Evolutionary conservation across 2,113 vertebrate species (phyloP).

Genomic region (Elachura formosa): DNA sequence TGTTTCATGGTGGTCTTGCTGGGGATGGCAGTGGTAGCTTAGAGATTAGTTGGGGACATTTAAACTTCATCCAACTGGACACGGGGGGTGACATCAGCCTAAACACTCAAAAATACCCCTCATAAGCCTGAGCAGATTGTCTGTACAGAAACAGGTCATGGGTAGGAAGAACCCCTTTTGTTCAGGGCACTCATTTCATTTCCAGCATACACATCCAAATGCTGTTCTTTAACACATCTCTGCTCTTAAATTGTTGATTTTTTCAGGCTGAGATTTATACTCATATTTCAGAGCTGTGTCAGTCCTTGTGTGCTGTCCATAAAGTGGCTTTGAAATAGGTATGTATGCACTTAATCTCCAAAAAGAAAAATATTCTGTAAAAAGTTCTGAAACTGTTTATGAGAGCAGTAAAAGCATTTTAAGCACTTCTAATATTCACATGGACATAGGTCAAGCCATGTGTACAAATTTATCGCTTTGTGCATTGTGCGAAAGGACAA

Average conservation of each 20-base stretch:
- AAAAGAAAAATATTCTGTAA: not conserved
- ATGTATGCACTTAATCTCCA: not conserved
- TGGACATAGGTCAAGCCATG: accelerated
- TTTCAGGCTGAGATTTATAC: not conserved
- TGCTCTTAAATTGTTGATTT: not conserved
- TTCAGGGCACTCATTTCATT: not conserved
- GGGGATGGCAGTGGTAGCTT: not conserved
- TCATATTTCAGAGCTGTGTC: not conserved
- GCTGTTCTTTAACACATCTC: not conserved
- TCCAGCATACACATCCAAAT: not conserved
- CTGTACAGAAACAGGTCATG: not conserved
- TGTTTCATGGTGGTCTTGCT: not conserved
- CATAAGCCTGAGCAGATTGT: not conserved
- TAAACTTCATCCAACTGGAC: not conserved
- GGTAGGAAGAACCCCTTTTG: not conserved
- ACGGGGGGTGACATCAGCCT: not conserved
- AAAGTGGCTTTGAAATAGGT: not conserved
- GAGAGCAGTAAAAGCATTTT: not conserved
- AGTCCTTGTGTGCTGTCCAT: not conserved
- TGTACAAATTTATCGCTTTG: not conserved
- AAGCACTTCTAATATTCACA: not conserved
- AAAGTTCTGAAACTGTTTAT: not conserved
- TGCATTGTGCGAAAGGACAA: not conserved
- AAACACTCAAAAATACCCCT: not conserved
- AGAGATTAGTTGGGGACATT: not conserved